phyloP scores from a whole-genome alignment of 2,888 invertebrate genomes.

The Nebria salina region DNA sequence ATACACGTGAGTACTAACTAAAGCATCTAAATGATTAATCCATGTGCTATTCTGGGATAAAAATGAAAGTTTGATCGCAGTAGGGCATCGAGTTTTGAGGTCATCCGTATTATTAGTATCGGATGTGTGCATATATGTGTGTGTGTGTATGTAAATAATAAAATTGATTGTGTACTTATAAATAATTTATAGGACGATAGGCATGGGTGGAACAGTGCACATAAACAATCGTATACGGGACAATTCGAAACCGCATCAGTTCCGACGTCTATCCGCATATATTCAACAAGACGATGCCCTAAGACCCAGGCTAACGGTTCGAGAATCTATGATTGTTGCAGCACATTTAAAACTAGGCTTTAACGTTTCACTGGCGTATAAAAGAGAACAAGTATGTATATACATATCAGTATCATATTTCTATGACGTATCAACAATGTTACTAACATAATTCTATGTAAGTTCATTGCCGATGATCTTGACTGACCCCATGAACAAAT shows the following conservation, averaged over 20 bases:
- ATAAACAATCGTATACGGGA: slow-evolving; percentile 68
- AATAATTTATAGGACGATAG: slow-evolving; percentile 56
- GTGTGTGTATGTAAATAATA: not conserved
- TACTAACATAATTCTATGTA: no score
- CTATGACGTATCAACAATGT: no score
- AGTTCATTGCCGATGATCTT: no score
- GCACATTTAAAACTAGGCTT: slow-evolving; percentile 79
- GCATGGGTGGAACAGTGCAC: slow-evolving; percentile 57
- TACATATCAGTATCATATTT: no score
- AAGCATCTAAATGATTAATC: no score
- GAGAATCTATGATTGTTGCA: slow-evolving; percentile 78
- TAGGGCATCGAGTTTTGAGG: no score
- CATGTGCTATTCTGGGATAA: no score
- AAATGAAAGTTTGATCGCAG: no score
- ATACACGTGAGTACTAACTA: slow-evolving; percentile 68
- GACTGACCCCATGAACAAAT: no score
- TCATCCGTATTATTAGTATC: not conserved
- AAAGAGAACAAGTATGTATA: slow-evolving; percentile 72
- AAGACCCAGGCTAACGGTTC: slow-evolving; percentile 76
- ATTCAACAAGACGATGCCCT: slow-evolving; percentile 83
- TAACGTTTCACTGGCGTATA: slow-evolving; percentile 60
- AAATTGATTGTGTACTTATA: not conserved
- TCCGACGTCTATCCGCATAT: slow-evolving; percentile 82
- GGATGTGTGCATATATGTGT: not conserved
- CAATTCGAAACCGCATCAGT: slow-evolving; percentile 76